Evolutionary conservation across 2,797 vertebrate genomes (phyloP).

Genomic region (Zonotrichia albicollis): DNA sequence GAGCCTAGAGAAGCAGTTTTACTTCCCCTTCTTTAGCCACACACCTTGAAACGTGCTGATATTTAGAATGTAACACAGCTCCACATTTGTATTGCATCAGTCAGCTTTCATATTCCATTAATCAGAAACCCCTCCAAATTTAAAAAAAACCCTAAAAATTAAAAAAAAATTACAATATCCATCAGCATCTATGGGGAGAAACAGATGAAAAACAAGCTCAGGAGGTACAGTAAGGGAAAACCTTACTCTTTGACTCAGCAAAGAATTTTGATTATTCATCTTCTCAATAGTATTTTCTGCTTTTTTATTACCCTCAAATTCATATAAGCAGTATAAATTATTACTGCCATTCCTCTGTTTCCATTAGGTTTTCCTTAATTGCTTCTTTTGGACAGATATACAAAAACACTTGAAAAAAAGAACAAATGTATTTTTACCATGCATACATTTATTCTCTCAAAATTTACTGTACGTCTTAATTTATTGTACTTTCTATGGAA

Average conservation of each 20-base stretch:
- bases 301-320: neutral
- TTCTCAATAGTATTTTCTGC: neutral
- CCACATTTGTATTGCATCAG: neutral
- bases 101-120: neutral
- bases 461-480: neutral
- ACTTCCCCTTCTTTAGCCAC: neutral
- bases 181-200: neutral
- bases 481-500: neutral
- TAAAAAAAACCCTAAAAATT: no score
- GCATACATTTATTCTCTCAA: neutral
- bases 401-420: neutral
- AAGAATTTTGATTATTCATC: neutral
- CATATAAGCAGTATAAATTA: neutral
- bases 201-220: neutral
- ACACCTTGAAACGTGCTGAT: neutral
- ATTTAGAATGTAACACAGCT: neutral
- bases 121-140: neutral
- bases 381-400: neutral
- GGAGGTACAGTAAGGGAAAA: neutral
- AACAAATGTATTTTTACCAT: neutral
- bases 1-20: neutral
- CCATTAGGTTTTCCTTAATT: neutral
- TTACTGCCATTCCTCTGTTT: neutral
- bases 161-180: accelerated
- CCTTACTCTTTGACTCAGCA: neutral